phyloP scores from a whole-genome alignment of 2,113 vertebrate genomes.

The Crotophaga sulcirostris region DNA sequence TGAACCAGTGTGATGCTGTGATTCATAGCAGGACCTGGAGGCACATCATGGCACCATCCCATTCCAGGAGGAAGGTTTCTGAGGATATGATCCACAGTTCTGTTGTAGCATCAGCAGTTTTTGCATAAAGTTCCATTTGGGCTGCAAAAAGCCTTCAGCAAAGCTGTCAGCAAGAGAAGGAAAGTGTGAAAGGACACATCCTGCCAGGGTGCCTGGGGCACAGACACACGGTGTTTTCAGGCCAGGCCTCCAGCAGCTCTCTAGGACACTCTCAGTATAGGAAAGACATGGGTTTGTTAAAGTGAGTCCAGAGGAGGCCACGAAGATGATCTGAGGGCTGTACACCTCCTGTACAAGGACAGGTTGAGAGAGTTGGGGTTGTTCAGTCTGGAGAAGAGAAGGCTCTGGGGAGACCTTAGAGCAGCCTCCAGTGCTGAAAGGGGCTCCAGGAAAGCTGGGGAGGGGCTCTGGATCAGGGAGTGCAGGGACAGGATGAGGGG shows the following conservation, averaged over 20 bases:
- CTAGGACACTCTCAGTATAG: not conserved
- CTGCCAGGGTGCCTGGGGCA: not conserved
- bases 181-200: not conserved
- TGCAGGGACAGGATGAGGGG: no score
- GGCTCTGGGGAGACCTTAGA: no score
- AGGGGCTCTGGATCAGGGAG: no score
- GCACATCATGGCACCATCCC: not conserved
- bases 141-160: not conserved
- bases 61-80: not conserved
- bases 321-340: no score
- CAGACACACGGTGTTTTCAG: not conserved
- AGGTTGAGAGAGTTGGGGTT: no score
- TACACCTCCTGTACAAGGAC: no score
- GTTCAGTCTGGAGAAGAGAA: no score
- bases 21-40: not conserved
- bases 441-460: no score
- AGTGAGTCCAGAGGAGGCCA: no score
- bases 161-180: not conserved
- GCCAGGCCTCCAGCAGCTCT: not conserved
- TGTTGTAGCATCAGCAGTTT: not conserved
- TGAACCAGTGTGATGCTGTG: not conserved
- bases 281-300: no score
- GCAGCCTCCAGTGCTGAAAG: no score
- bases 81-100: not conserved
- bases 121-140: not conserved